Evolutionary conservation across 2,113 vertebrate species (phyloP).

Genomic region (Barbus barbus): DNA sequence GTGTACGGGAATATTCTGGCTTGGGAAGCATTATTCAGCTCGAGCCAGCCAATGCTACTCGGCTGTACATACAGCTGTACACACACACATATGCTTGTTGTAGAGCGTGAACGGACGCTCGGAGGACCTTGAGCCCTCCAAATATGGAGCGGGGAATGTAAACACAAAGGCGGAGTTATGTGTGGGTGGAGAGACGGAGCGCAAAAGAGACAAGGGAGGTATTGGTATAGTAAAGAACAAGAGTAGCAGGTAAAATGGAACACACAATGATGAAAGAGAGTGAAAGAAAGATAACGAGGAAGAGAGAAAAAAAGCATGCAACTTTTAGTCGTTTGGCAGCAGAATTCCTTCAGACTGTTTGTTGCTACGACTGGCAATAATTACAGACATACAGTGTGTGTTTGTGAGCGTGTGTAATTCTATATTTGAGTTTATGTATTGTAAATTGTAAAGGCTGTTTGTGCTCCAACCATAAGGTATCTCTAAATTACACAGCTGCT

Average conservation of each 20-base stretch:
- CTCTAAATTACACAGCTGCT: constrained; percentile 52
- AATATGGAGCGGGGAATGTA: constrained; percentile 56
- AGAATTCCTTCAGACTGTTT: constrained; percentile 18
- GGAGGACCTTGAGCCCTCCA: constrained; percentile 45
- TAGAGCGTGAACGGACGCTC: constrained; percentile 19
- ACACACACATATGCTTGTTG: constrained; percentile 29
- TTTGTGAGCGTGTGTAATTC: constrained; percentile 13
- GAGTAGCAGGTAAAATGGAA: background rate
- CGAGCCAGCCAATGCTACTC: constrained; percentile 28
- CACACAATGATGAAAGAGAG: background rate
- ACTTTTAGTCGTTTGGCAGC: background rate
- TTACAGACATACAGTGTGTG: constrained; percentile 15
- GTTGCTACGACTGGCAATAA: constrained; percentile 8
- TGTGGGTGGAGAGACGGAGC: constrained; percentile 34
- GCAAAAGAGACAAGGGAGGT: constrained; percentile 35
- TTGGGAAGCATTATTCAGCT: constrained; percentile 41
- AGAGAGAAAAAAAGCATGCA: background rate
- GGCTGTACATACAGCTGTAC: constrained; percentile 23
- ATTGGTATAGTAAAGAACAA: background rate
- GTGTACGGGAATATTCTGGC: constrained; percentile 36
- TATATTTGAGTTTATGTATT: constrained; percentile 26
- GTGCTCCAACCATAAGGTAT: constrained; percentile 45
- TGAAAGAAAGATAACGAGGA: background rate
- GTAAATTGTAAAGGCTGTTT: constrained; percentile 15
- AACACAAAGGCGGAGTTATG: constrained; percentile 50